A percentile compares a stretch with the other conserved stretches of the same genome.
Conservation (phyloP, 2,888 invertebrate species). For the Lycia hirtaria region DNA sequence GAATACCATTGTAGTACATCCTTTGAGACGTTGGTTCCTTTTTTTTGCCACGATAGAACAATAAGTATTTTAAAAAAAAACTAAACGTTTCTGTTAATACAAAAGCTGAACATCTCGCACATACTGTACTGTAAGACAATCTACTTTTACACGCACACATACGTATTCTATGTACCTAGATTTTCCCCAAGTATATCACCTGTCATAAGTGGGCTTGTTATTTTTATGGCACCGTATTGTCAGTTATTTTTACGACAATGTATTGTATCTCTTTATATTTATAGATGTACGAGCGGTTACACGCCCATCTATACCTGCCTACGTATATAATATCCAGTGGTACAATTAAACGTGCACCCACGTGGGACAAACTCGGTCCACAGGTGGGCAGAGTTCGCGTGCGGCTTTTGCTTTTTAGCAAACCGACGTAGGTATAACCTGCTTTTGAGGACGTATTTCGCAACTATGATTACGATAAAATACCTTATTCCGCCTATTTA, state of each 20-base stretch:
- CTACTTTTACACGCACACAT: not conserved
- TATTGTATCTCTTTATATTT: conserved; percentile 22
- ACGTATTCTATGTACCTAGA: not conserved
- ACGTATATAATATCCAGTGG: conserved; percentile 43
- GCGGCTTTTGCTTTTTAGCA: conserved; percentile 49
- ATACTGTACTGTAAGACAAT: no score
- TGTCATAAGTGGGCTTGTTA: not conserved
- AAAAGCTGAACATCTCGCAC: no score
- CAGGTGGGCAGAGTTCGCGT: conserved; percentile 49
- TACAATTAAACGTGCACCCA: conserved; percentile 53
- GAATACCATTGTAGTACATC: no score
- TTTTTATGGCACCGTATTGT: conserved; percentile 9
- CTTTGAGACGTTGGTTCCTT: no score
- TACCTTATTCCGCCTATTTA: not conserved
- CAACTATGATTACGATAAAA: conserved; percentile 32
- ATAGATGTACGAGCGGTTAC: conserved; percentile 22
- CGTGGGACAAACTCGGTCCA: conserved; percentile 48
- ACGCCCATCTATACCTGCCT: conserved; percentile 35
- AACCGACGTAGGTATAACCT: conserved; percentile 36
- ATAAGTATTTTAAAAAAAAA: no score
- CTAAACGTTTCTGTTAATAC: no score
- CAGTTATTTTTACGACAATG: conserved; percentile 18
- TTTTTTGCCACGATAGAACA: no score
- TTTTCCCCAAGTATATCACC: not conserved
- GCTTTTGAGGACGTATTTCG: conserved; percentile 44